phyloP scores from a whole-genome alignment of 2,113 vertebrate species.

The Proteles cristata region DNA sequence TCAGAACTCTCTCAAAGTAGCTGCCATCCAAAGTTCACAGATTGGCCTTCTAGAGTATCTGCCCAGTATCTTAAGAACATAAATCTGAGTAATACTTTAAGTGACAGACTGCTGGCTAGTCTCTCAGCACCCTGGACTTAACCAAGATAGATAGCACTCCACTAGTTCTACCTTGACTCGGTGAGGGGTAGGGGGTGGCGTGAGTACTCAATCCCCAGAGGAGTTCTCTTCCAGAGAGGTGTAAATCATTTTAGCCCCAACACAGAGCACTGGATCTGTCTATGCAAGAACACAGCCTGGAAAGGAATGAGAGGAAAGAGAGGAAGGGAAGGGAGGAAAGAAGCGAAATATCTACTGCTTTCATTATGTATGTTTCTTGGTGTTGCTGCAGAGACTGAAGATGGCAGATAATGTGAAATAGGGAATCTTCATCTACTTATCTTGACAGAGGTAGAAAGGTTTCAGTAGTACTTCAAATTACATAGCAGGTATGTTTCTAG shows the following conservation, averaged over 20 bases:
- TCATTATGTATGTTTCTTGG: background rate
- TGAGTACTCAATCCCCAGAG: background rate
- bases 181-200: rapidly evolving
- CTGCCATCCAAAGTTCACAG: background rate
- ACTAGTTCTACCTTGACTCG: background rate
- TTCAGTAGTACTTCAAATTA: background rate
- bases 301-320: background rate
- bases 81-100: background rate
- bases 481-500: background rate
- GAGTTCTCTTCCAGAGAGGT: background rate
- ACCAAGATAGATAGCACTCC: too few relatives aligned
- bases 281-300: background rate
- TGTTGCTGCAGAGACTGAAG: background rate
- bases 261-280: too few relatives aligned
- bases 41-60: background rate
- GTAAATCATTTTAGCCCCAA: background rate
- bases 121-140: background rate
- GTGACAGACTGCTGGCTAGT: background rate
- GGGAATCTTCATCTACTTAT: background rate
- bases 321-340: background rate
- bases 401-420: background rate
- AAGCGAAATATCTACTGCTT: background rate
- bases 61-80: background rate
- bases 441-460: background rate
- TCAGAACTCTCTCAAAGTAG: background rate